Percentiles rank a stretch among this genome's conserved stretches.
Conservation (phyloP, 2,113 vertebrate species). For the Asarcornis scutulata region DNA sequence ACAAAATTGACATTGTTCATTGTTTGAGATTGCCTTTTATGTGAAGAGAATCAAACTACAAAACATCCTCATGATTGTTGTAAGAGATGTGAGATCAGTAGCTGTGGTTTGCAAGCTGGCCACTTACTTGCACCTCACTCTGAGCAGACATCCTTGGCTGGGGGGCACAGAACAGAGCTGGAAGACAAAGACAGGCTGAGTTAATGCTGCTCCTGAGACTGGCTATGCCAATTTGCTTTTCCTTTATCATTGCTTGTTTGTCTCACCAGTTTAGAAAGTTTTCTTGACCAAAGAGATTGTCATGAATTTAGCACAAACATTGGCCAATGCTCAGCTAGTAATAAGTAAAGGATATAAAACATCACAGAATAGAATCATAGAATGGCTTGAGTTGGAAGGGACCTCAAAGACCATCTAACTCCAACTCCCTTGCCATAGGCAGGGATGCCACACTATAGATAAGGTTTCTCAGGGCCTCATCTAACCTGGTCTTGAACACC, state of each 20-base stretch:
- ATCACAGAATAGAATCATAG: neutral
- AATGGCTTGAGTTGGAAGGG: no score
- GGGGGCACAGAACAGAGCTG: neutral
- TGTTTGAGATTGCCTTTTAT: neutral
- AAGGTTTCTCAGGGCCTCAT: no score
- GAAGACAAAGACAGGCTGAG: neutral
- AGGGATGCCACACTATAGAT: no score
- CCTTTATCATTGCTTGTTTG: neutral
- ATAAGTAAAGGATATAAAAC: neutral
- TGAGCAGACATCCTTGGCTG: neutral
- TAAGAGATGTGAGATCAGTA: neutral
- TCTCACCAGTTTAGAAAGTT: neutral
- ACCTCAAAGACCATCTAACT: no score
- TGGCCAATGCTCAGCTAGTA: neutral
- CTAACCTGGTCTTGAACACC: no score
- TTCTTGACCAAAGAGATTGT: neutral
- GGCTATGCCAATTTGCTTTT: neutral
- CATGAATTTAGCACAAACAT: neutral
- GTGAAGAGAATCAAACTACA: neutral
- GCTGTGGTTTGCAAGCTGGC: neutral
- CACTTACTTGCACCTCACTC: neutral
- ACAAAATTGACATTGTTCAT: neutral
- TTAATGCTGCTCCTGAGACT: neutral
- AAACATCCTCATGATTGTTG: neutral
- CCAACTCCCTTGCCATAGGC: no score